Evolutionary conservation across 1,140 invertebrate species (phyloP), one percentile per base, ranked within the genome.

Genomic region (Euglossa dilemma): DNA sequence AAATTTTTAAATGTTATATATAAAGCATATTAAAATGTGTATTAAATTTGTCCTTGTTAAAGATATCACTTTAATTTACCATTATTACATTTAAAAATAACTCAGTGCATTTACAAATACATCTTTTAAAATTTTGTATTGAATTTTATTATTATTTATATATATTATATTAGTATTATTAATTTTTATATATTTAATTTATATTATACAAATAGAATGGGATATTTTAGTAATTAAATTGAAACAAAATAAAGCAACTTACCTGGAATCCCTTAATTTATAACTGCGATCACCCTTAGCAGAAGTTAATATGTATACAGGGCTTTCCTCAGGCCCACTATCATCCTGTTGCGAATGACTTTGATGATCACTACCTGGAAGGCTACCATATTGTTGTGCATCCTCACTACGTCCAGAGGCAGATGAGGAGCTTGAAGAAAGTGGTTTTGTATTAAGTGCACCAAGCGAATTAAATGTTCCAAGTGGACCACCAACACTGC

Each of bases 201-300:
- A 23, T 61, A 64, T 61, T n/a, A 0, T 23, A 18, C 16, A 61
- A 72, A 43, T 56, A 56, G 9, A n/a, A 43, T 18, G 14, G 23
- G 2, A 36, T 12, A 25, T 28, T 25, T n/a, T 11, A 61, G 20
- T n/a, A 28, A 61, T 28, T 25, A 25, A 2, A 28, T 2, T 50
- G 9, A 11, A 20, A 67, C 3, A 43, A n/a, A 67, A n/a, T 67
- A 43, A 67, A 76, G 1, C 23, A 57, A 52, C 45, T 80, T 89
- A 93, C 94, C 94, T 93, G 9, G 93, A 94, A 80, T 94, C 93
- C 36, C 93, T 90, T 63, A 94, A 90, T 82, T 94, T 94, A 63
- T 94, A 94, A 80, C 94, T 94, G 43, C 93, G 92, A 66, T 94
- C 93, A 47, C 93, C 94, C 59, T 94, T 94, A 45, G 94, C 92